These are phyloP conservation scores for Gobio occitaniae DNA, from an alignment of 2,797 vertebrate species.

Conservation along the genomic window DNA sequence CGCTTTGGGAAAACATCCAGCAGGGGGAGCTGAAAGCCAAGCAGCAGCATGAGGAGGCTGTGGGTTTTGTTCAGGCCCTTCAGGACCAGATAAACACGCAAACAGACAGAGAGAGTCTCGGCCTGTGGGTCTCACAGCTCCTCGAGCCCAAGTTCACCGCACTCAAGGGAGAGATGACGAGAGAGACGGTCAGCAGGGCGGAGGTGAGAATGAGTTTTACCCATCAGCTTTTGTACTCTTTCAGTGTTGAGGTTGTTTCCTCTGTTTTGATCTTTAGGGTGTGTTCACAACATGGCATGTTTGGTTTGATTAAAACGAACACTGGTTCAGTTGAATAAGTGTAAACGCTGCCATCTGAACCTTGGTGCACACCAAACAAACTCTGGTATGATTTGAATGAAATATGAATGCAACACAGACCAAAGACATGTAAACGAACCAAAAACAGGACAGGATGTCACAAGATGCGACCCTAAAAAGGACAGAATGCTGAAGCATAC, in stretches of 20 bases:
- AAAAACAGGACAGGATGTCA: too few relatives aligned
- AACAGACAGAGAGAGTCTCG: conserved; percentile 75
- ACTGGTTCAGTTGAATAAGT: too few relatives aligned
- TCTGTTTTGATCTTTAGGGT: background rate
- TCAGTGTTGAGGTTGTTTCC: background rate
- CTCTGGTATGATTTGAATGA: too few relatives aligned
- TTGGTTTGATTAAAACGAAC: too few relatives aligned
- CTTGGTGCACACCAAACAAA: too few relatives aligned
- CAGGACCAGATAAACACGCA: conserved; percentile 78
- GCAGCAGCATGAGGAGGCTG: conserved; percentile 73
- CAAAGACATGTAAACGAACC: too few relatives aligned
- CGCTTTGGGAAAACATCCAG: conserved; percentile 79
- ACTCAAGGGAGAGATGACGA: conserved; percentile 70
- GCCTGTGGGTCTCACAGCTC: conserved; percentile 76
- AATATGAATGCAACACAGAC: too few relatives aligned
- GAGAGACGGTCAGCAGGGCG: conserved; percentile 57
- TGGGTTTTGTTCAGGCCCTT: conserved; percentile 77
- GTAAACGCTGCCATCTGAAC: too few relatives aligned
- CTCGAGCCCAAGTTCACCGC: conserved; percentile 72
- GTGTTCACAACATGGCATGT: too few relatives aligned
- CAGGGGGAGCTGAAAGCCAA: conserved; percentile 71
- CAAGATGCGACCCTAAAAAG: too few relatives aligned
- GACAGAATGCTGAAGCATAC: too few relatives aligned
- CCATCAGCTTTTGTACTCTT: background rate
- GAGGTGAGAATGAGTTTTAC: conserved; percentile 64